Conservation (phyloP, 2,797 vertebrate genomes). For the Hapalemur alaotrensis region DNA sequence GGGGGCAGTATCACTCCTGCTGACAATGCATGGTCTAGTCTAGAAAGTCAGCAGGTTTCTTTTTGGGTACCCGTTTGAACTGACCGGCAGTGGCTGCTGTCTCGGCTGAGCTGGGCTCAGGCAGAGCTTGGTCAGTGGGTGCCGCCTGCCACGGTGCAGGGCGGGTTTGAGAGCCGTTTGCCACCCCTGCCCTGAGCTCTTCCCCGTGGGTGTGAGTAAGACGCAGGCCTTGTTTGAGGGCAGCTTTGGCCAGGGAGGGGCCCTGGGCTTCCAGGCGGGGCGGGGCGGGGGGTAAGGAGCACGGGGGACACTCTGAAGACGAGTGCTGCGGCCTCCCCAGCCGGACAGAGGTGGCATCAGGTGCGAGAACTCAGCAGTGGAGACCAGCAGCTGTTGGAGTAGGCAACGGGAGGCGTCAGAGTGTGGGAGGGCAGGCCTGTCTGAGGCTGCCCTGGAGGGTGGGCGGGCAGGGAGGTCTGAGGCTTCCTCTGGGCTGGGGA, state of each 20-base stretch:
- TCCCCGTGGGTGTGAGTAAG: neutral
- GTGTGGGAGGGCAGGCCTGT: neutral
- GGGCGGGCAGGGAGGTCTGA: neutral
- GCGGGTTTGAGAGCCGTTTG: rapidly evolving
- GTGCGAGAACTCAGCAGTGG: neutral
- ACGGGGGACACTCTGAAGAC: neutral
- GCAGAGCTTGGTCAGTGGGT: neutral
- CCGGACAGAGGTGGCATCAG: neutral
- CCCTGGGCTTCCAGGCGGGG: neutral
- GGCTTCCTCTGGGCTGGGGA: neutral
- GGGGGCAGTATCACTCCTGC: neutral
- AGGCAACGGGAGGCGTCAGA: neutral
- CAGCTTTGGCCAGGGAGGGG: neutral
- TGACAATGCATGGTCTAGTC: neutral
- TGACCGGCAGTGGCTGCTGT: neutral
- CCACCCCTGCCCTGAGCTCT: neutral
- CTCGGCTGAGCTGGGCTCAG: neutral
- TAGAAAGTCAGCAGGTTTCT: neutral
- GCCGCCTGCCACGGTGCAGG: neutral
- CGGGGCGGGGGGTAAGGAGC: neutral
- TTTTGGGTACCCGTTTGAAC: rapidly evolving
- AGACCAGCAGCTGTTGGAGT: neutral
- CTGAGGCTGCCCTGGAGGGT: neutral
- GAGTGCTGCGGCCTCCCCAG: rapidly evolving
- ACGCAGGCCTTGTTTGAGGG: neutral